Conservation (phyloP, 2,888 invertebrate genomes). For the Eupithecia tripunctaria region DNA sequence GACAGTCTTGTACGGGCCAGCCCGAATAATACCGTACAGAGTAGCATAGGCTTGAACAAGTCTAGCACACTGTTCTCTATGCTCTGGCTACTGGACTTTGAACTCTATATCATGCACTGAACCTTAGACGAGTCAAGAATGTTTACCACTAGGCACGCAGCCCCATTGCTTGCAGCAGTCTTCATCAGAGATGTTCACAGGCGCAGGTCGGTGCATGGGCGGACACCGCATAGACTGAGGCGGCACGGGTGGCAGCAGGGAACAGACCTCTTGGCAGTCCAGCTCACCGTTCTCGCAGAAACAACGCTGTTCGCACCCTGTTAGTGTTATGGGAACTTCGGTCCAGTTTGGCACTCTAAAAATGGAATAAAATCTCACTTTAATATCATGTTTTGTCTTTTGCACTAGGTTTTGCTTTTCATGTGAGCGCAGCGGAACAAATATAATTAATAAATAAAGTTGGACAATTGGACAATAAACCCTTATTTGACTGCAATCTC, state of each 20-base stretch:
- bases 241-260: conserved; percentile 90
- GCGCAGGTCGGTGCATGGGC: conserved; percentile 86
- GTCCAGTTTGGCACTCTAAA: conserved; percentile 90
- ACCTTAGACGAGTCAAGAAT: neutral
- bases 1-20: too few species aligned
- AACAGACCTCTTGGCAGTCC: conserved; percentile 92
- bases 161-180: conserved; percentile 94
- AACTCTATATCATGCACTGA: neutral
- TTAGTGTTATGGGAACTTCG: conserved; percentile 90
- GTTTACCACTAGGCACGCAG: conserved; percentile 75
- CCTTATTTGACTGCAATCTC: too few species aligned
- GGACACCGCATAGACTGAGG: conserved; percentile 90
- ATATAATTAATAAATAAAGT: too few species aligned
- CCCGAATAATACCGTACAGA: too few species aligned
- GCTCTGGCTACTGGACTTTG: neutral
- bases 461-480: too few species aligned
- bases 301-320: conserved; percentile 93
- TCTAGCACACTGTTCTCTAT: too few species aligned
- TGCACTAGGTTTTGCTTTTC: too few species aligned
- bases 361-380: neutral
- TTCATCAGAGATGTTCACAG: conserved; percentile 87
- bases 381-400: neutral
- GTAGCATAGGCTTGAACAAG: too few species aligned
- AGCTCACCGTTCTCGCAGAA: conserved; percentile 95
- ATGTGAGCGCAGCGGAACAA: too few species aligned